Base-by-base conservation (phyloP, 23 tunicate genomes). In the Aplidium turbinatum region DNA sequence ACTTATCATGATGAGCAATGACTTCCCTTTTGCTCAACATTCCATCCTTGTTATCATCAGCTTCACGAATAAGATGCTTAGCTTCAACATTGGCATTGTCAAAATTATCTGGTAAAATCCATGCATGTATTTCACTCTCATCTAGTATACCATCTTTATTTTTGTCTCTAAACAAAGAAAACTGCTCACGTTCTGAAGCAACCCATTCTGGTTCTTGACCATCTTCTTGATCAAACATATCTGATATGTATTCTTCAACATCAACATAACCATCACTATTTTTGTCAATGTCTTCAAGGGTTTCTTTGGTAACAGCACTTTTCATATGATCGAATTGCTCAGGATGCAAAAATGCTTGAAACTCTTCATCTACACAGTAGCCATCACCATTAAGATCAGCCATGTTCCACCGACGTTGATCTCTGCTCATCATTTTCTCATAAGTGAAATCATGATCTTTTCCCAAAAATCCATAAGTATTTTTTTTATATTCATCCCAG, bases 171-270 rank as follows among this genome's bases (percentile, higher is more conserved):
- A 73, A 70, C 19, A 73, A 73, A 0, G 56, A 51, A 64, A 95
- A 95, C 31, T 88, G 92, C 33, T 88, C 75, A 31, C 90, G 68
- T 61, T 95, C 99, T 0, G 82, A 75, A 39, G 34, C 96, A 25
- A 95, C 93, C 99, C 99, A 95, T 9, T 95, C 99, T 7, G 99
- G 99, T 36, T 94, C 94, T 64, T 75, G 91, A 11, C 75, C 92
- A 28, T 58, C 70, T 5, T 83, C 96, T 1, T 75, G 66, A 0
- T 38, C 78, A 65, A 55, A 82, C 85, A 91, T 73, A 29, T 91
- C 90, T 56, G 91, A 83, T 30, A 91, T 79, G 73, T 91, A 91
- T 56, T 91, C 97, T 26, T 91, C 64, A 3, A 91, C 18, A 68
- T 74, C 78, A 16, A 91, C 75, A 50, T 73, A 75, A 2, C 95